Conservation (phyloP, 2,797 vertebrate genomes). For the Nannoperca australis region DNA sequence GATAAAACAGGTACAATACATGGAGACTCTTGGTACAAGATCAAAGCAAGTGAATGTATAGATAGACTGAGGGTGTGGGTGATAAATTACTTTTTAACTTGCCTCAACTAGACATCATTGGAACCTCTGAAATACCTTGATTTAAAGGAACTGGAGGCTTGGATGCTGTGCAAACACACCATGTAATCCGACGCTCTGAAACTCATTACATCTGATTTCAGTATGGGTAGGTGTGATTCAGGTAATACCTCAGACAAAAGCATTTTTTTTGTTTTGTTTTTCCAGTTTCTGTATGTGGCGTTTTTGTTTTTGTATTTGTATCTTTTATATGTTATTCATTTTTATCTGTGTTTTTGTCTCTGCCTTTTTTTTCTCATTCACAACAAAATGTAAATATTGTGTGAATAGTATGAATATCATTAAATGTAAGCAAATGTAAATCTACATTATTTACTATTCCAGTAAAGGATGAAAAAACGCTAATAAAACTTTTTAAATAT, state of each 20-base stretch:
- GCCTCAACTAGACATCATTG: constrained; percentile 13
- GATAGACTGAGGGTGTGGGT: neutral
- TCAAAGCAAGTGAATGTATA: constrained; percentile 32
- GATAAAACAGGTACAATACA: constrained; percentile 2
- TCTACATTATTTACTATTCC: neutral
- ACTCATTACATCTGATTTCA: constrained; percentile 36
- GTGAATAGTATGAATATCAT: neutral
- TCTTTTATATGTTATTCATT: neutral
- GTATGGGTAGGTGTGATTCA: neutral
- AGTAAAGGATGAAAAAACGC: neutral
- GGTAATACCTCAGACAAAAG: neutral
- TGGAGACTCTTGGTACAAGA: constrained; percentile 23
- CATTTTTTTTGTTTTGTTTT: neutral
- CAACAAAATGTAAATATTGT: neutral
- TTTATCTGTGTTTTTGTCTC: neutral
- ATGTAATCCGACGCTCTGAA: constrained; percentile 33
- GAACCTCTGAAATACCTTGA: constrained; percentile 1
- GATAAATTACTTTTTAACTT: constrained; percentile 36
- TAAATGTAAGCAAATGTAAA: neutral
- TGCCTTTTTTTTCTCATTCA: neutral
- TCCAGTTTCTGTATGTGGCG: neutral
- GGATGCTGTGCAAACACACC: constrained; percentile 23
- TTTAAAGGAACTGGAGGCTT: constrained; percentile 27
- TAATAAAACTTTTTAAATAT: neutral
- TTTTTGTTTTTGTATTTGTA: neutral